A percentile compares a stretch with the other conserved stretches of the same genome.
Evolutionary conservation across 2,888 invertebrate genomes (phyloP).

Genomic region (Chymomyza amoena): DNA sequence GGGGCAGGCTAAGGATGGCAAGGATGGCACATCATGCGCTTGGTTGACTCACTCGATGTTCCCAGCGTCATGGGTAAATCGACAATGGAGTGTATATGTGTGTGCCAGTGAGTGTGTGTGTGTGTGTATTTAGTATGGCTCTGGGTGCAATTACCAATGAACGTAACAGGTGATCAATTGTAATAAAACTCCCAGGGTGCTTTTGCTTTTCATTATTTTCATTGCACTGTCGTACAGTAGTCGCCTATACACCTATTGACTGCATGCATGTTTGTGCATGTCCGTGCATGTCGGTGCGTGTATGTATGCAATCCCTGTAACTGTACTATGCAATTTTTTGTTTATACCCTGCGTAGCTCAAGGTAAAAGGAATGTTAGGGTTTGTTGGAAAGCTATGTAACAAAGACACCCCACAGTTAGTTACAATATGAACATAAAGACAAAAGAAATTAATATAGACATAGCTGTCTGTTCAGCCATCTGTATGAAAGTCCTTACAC

Average conservation of each 20-base stretch:
- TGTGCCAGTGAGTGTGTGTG: conserved; percentile 14
- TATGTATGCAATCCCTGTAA: conserved; percentile 11
- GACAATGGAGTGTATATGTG: background rate
- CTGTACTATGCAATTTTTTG: background rate
- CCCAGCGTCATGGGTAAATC: background rate
- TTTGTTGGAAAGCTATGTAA: no score
- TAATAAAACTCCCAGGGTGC: conserved; percentile 74
- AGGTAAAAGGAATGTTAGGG: no score
- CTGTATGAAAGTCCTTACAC: no score
- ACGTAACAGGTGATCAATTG: conserved; percentile 77
- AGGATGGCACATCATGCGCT: conserved; percentile 44
- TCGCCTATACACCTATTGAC: background rate
- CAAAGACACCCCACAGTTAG: no score
- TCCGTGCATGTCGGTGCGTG: background rate
- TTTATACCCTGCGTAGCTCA: background rate
- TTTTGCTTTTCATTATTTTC: conserved; percentile 72
- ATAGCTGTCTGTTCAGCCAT: no score
- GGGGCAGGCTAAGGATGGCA: background rate
- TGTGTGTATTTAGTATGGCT: conserved; percentile 65
- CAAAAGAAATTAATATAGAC: no score
- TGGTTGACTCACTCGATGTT: conserved; percentile 37
- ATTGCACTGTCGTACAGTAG: conserved; percentile 57
- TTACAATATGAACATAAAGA: no score
- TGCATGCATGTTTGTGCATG: conserved; percentile 5
- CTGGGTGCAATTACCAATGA: conserved; percentile 73